Percentiles rank a stretch among this genome's conserved stretches.
Conservation (phyloP, 2,888 invertebrate genomes). For the Imbricaverruca yamaguchii region DNA sequence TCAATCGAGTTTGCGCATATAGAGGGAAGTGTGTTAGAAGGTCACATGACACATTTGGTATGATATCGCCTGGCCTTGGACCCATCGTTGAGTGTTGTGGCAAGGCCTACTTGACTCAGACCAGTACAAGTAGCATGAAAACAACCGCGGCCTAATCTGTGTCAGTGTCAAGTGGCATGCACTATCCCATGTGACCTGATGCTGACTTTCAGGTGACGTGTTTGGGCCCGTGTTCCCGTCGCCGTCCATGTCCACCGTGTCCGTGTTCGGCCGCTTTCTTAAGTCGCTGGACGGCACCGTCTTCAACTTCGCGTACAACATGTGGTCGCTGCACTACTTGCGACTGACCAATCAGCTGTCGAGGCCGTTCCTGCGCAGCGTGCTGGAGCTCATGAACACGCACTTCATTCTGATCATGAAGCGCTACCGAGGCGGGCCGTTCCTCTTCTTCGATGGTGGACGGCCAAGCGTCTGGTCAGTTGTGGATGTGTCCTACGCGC, state of each 20-base stretch:
- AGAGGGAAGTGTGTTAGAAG: too few relatives aligned
- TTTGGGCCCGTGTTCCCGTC: slow-evolving; percentile 85
- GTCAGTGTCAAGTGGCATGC: too few relatives aligned
- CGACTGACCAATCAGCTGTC: slow-evolving; percentile 42
- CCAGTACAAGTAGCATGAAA: too few relatives aligned
- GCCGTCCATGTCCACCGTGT: slow-evolving; percentile 37
- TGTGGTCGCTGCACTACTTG: slow-evolving; percentile 48
- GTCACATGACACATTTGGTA: too few relatives aligned
- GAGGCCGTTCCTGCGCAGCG: slow-evolving; percentile 24
- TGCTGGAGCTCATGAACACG: slow-evolving; percentile 31
- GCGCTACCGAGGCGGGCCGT: slow-evolving; percentile 26
- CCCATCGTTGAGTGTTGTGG: too few relatives aligned
- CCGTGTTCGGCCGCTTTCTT: slow-evolving; percentile 36
- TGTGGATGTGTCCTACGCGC: too few relatives aligned
- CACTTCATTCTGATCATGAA: slow-evolving; percentile 32
- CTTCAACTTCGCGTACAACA: slow-evolving; percentile 92
- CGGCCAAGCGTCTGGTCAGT: slow-evolving; percentile 70
- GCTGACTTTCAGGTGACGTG: slow-evolving; percentile 62
- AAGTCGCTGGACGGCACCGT: slow-evolving; percentile 78
- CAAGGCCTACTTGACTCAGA: too few relatives aligned
- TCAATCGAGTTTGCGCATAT: too few relatives aligned
- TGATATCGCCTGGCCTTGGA: too few relatives aligned
- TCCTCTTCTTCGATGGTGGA: slow-evolving; percentile 60
- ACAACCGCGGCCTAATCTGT: too few relatives aligned
- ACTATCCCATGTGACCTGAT: too few relatives aligned